These are phyloP conservation scores for Smithornis capensis DNA, from an alignment of 2,113 vertebrate species.

Conservation along the genomic window DNA sequence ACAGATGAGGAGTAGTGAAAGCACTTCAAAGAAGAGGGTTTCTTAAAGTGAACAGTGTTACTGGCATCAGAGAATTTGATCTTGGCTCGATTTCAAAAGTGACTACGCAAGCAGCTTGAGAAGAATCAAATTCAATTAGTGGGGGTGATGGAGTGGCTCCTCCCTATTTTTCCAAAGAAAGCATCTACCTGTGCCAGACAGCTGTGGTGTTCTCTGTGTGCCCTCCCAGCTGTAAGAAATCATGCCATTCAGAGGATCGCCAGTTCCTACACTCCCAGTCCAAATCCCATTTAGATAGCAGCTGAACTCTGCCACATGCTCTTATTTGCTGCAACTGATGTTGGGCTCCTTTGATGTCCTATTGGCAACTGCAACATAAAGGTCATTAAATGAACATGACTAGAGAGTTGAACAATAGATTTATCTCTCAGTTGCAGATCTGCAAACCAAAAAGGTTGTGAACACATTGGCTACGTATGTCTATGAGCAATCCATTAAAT, in stretches of 20 bases:
- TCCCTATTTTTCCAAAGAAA: neutral
- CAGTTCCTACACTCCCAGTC: neutral
- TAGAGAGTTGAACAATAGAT: neutral
- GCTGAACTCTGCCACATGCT: neutral
- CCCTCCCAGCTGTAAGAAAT: neutral
- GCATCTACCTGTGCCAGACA: neutral
- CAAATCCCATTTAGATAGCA: neutral
- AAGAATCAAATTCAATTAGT: neutral
- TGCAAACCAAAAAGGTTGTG: neutral
- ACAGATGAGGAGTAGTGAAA: neutral
- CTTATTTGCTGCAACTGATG: neutral
- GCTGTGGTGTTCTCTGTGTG: neutral
- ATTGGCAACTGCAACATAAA: neutral
- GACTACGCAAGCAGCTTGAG: neutral
- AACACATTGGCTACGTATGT: neutral
- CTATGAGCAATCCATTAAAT: neutral
- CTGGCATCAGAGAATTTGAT: conserved; percentile 20
- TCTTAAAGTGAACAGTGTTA: conserved; percentile 17
- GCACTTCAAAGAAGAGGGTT: conserved; percentile 3
- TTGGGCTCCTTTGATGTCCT: neutral
- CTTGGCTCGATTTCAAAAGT: neutral
- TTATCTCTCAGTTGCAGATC: neutral
- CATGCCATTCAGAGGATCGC: neutral
- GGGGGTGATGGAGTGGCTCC: neutral
- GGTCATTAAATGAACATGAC: neutral